phyloP scores from a whole-genome alignment of 2,797 vertebrate species.

The Phalloptychus januarius region DNA sequence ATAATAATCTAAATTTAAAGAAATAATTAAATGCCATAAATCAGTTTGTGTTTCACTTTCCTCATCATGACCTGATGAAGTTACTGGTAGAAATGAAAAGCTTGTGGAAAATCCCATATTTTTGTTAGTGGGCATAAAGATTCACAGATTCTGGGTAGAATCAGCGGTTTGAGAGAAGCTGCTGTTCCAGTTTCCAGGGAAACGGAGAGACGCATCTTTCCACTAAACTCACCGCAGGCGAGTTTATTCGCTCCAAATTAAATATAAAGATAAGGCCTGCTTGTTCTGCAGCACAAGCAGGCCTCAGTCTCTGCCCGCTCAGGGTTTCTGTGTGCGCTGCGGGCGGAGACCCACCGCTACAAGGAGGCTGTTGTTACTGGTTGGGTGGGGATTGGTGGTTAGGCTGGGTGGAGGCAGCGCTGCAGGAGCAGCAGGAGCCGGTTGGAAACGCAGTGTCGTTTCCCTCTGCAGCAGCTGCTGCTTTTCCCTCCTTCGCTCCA shows the following conservation, averaged over 20 bases:
- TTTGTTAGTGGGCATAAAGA: background rate
- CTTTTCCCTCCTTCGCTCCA: too few relatives aligned
- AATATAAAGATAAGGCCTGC: conserved; percentile 62
- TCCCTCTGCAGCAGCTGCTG: conserved; percentile 28
- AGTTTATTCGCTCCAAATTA: conserved; percentile 61
- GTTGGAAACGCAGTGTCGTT: conserved; percentile 63
- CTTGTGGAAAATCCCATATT: background rate
- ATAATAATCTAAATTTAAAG: background rate
- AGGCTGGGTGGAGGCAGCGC: conserved; percentile 48
- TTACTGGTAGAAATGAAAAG: background rate
- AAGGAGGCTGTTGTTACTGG: conserved; percentile 73
- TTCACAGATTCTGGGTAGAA: background rate
- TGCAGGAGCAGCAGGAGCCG: conserved; percentile 10
- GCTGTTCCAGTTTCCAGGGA: background rate
- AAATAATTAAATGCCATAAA: background rate
- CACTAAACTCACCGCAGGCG: conserved; percentile 17
- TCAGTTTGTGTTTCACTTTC: background rate
- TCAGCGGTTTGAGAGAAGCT: background rate
- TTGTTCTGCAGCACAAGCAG: conserved; percentile 59
- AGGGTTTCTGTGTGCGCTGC: conserved; percentile 22
- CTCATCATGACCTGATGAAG: too few relatives aligned
- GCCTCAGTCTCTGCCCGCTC: conserved; percentile 50
- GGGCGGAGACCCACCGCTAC: conserved; percentile 63
- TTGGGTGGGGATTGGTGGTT: conserved; percentile 43
- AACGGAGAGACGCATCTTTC: conserved; percentile 33